phyloP scores from a whole-genome alignment of 2,113 vertebrate genomes.

The Cololabis saira region DNA sequence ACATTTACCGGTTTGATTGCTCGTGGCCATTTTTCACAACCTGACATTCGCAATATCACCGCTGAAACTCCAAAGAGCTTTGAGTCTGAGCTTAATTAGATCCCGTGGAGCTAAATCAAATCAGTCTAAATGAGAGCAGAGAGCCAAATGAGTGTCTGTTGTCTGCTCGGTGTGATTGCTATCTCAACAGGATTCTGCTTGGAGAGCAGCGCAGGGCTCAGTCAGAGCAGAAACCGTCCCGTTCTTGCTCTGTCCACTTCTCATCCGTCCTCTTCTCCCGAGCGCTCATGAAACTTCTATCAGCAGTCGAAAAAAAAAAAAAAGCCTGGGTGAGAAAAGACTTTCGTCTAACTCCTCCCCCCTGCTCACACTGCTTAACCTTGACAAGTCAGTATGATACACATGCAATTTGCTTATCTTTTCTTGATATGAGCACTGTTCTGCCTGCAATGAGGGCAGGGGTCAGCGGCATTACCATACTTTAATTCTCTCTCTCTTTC shows the following conservation, averaged over 20 bases:
- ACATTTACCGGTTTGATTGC: conserved; percentile 66
- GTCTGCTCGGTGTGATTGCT: conserved; percentile 51
- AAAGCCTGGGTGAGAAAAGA: conserved; percentile 50
- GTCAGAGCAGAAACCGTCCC: conserved; percentile 37
- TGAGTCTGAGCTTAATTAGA: conserved; percentile 78
- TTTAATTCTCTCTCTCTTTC: conserved; percentile 41
- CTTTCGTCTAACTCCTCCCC: conserved; percentile 59
- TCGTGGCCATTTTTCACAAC: conserved; percentile 74
- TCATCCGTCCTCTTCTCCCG: conserved; percentile 13
- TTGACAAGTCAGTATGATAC: conserved; percentile 84
- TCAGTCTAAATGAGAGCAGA: conserved; percentile 76
- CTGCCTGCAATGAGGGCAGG: conserved; percentile 69
- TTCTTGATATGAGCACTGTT: conserved; percentile 80
- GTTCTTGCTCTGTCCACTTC: conserved; percentile 30
- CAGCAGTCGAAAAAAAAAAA: conserved; percentile 58
- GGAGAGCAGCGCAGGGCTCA: conserved; percentile 24
- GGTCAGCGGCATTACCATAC: conserved; percentile 75
- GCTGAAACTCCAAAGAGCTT: conserved; percentile 78
- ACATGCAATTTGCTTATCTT: conserved; percentile 83
- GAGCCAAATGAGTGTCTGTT: conserved; percentile 60
- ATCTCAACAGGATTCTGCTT: conserved; percentile 50
- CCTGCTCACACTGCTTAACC: conserved; percentile 80
- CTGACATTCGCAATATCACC: conserved; percentile 78
- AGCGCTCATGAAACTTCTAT: conserved; percentile 51
- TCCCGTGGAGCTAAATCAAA: conserved; percentile 81